Base-by-base conservation (phyloP, 2,888 invertebrate species). In the Ditylenchus weischeri region DNA sequence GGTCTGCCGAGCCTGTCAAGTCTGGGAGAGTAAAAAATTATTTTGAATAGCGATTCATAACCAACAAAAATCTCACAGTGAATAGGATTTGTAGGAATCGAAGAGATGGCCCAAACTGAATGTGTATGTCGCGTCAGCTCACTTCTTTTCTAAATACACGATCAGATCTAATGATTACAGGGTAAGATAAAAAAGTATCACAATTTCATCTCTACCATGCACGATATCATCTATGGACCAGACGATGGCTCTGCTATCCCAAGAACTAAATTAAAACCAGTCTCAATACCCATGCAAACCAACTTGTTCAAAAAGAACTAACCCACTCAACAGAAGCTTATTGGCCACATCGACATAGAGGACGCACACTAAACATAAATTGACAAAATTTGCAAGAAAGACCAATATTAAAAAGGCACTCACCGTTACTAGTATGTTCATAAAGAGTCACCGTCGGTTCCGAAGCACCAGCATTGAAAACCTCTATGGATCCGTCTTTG, bases 1-100 rank as follows among this genome's bases (percentile, higher is more conserved):
- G 92, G 85, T 98, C 96, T 19, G 95, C 96, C 0, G 92, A 91
- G 0, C 90, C 95, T 18, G 94, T 93, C 0, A 91, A 87, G 75
- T 90, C 77, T 43, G 15, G 8, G 8, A 43, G 8, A 43, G 51
- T 43, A 67, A 19, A 83, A 84, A 10, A 81, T 79, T 51, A 83
- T 83, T 6, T 84, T n/a, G 7, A 29, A 84, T 49, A 86, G 77
- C 21, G 83, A 73, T 29, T 5, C 62, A 19, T 84, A 21, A 87
- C 86, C 21, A 86, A 88, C 95, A 95, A 96, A 8, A 96, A 43
- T 1, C 5, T 43, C 8, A 15, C 43, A 43, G 43, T 38, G 19
- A 38, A 59, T 15, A 90, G 0, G 95, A 91, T 18, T 90, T 90
- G 72, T 82, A 78, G 62, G 84, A 49, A 86, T 77, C 19, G 83